A percentile compares a stretch with the other conserved stretches of the same genome.
phyloP scores from a whole-genome alignment of 2,113 vertebrate species.

The Toxostoma redivivum region DNA sequence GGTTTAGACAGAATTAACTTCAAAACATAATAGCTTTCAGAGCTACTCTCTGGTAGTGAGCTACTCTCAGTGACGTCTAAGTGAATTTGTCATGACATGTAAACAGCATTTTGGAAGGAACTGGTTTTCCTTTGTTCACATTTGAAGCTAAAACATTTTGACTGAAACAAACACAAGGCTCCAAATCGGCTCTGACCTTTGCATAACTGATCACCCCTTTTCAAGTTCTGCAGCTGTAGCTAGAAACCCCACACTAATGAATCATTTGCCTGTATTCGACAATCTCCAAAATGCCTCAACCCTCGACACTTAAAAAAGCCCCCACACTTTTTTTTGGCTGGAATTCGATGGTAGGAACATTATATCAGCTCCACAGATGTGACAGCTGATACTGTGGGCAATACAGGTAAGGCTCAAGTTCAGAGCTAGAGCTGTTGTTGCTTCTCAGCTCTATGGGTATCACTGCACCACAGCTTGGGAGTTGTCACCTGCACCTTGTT shows the following conservation, averaged over 20 bases:
- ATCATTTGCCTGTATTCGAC: neutral
- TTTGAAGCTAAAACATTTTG: slow-evolving; percentile 22
- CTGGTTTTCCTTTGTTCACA: neutral
- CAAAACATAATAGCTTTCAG: neutral
- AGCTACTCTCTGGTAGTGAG: neutral
- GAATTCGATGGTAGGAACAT: neutral
- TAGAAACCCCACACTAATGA: neutral
- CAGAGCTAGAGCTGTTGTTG: neutral
- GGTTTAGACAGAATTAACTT: neutral
- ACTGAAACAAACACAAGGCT: neutral
- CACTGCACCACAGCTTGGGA: neutral
- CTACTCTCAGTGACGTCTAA: neutral
- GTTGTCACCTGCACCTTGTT: neutral
- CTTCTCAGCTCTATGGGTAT: fast-evolving
- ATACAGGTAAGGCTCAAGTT: neutral
- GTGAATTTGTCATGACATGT: neutral
- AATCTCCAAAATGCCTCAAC: neutral
- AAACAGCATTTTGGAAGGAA: neutral
- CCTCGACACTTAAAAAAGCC: neutral
- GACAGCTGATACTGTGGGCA: neutral
- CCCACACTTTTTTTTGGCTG: neutral
- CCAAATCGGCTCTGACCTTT: neutral
- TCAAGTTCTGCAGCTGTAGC: neutral
- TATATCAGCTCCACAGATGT: neutral
- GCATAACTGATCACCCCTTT: neutral